Evolutionary conservation across 30 jellyfish, hydroid and myxozoan genomes (phyloP), one percentile per base, ranked within the genome.

Genomic region (Pseudorhiza aurosa): DNA sequence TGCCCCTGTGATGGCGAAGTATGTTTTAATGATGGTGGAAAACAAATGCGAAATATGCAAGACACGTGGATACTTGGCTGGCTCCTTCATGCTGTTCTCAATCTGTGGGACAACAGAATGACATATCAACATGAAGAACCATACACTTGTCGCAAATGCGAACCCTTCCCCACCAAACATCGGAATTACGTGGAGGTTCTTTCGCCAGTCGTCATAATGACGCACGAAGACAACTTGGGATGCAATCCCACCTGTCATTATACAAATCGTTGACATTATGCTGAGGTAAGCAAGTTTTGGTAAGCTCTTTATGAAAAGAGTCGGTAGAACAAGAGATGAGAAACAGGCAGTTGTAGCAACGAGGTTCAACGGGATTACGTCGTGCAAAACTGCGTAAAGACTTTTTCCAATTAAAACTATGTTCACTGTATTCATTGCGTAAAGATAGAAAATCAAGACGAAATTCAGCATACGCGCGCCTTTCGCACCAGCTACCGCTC

Each of bases 231-330:
- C 81, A 4, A 75, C 72, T 64, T 74, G 77, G 1, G 78, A 46
- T 9, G 91, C 81, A 29, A 77, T 55, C n/a, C 72, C 81, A 2
- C 92, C 87, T 15, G 75, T 50, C 1, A 65, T 39, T 45, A 86
- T 58, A 31, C 94, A 65, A 29, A 77, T 25, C 24, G 77, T 68
- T 31, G 92, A 73, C 50, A 69, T 32, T 87, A 86, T 63, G 67
- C 91, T 77, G 50, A 86, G 69, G 87, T 75, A 74, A 12, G 96
- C 91, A 21, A 86, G 81, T 25, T 63, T 51, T 7, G 92, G 17
- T 57, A 86, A 68, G n/a, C 81, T 65, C 53, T 69, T 58, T 1
- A 86, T 74, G 51, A 75, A 86, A 21, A 86, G 69, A 4, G 91
- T 30, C 40, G 96, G 96, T 36, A 63, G 8, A 22, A 67, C 77